Percentiles rank a stretch among this genome's conserved stretches.
phyloP scores from a whole-genome alignment of 2,113 vertebrate species.

The Perca flavescens region DNA sequence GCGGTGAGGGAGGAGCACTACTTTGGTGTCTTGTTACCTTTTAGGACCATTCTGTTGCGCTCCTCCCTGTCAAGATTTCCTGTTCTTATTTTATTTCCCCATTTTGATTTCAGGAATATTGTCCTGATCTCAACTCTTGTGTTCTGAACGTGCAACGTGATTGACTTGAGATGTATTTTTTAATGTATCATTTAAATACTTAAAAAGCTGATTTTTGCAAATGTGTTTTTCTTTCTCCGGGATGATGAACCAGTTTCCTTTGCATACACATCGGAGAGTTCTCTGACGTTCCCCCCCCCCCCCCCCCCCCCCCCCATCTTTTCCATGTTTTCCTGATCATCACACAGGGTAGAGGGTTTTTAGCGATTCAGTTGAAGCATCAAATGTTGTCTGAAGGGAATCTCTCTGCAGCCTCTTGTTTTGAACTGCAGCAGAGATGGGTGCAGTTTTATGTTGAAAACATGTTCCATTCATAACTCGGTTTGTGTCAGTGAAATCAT shows the following conservation, averaged over 20 bases:
- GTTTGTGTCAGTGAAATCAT: not conserved
- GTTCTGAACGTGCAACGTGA: not conserved
- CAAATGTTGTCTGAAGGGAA: not conserved
- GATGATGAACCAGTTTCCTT: not conserved
- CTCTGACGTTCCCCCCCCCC: not conserved
- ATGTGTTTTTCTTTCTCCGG: not conserved
- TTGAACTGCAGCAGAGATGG: not conserved
- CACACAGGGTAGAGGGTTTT: too few species aligned
- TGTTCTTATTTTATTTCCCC: not conserved
- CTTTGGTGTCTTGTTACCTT: not conserved
- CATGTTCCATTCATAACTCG: not conserved
- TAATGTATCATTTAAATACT: conserved; percentile 7
- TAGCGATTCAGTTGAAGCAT: not conserved
- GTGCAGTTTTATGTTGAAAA: not conserved
- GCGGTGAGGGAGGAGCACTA: not conserved
- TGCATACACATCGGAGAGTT: not conserved
- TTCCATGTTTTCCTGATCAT: not conserved
- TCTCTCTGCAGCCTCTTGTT: not conserved
- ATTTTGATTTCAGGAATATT: not conserved
- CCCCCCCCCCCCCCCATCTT: not conserved
- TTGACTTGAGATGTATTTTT: not conserved
- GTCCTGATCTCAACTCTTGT: not conserved
- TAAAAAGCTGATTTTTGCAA: not conserved
- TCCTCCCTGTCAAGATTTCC: not conserved
- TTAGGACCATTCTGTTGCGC: not conserved